Conservation (phyloP, 2,113 vertebrate genomes). For the Chlorodrepanis virens region DNA sequence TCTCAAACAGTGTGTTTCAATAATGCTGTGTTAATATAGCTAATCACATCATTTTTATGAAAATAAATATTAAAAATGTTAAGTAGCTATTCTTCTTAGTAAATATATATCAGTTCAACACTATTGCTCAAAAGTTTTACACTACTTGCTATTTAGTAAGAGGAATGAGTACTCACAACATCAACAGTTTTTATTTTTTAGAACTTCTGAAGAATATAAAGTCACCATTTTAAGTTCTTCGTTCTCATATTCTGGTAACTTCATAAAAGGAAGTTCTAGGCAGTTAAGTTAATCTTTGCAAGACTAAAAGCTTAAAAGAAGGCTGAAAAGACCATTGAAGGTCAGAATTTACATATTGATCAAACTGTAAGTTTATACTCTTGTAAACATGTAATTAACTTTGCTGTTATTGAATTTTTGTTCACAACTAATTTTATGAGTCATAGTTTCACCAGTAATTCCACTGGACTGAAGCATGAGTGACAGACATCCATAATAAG, state of each 20-base stretch:
- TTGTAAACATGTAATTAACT: conserved; percentile 81
- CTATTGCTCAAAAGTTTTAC: background rate
- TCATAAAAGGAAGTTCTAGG: conserved; percentile 71
- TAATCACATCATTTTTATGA: background rate
- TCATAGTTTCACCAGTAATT: conserved; percentile 72
- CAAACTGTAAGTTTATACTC: conserved; percentile 79
- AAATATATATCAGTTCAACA: background rate
- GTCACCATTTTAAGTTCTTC: background rate
- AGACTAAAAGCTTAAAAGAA: conserved; percentile 78
- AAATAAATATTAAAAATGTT: background rate
- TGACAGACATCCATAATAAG: conserved; percentile 56
- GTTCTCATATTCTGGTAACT: conserved; percentile 29
- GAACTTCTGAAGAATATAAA: background rate
- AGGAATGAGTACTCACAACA: background rate
- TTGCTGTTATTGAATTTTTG: conserved; percentile 80
- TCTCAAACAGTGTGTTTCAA: background rate
- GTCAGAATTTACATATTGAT: conserved; percentile 87
- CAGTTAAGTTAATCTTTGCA: conserved; percentile 76
- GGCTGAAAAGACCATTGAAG: conserved; percentile 80
- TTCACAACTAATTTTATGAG: conserved; percentile 79
- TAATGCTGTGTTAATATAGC: background rate
- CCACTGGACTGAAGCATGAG: conserved; percentile 51
- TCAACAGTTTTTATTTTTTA: background rate
- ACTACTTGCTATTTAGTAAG: background rate
- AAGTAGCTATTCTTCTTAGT: background rate